Conservation (phyloP, 1,140 invertebrate species). For the Drosophila nigrodunni region DNA sequence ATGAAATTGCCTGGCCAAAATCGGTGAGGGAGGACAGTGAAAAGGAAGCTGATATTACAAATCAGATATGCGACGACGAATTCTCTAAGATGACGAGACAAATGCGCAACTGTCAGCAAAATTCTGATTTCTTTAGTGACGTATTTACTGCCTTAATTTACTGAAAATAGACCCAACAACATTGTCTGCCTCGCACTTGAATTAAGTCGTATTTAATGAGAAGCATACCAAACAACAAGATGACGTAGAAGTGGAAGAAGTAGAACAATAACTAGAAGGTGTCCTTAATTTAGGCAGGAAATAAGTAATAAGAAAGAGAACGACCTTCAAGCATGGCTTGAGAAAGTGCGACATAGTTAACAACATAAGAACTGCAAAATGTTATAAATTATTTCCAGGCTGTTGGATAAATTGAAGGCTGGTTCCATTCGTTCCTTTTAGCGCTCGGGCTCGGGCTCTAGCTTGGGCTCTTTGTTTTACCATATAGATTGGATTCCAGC, state of each 20-base stretch:
- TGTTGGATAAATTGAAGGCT: slow-evolving; percentile 74
- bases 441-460: slow-evolving; percentile 55
- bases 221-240: slow-evolving; percentile 4
- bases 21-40: neutral
- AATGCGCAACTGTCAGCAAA: slow-evolving; percentile 70
- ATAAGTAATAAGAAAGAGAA: slow-evolving; percentile 1
- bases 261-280: neutral
- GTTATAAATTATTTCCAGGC: slow-evolving; percentile 81
- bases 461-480: slow-evolving; percentile 33
- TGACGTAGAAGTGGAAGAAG: neutral
- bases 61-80: slow-evolving; percentile 38
- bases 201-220: slow-evolving; percentile 78
- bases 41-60: slow-evolving; percentile 18
- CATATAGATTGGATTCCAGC: slow-evolving; percentile 1
- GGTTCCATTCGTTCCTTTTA: slow-evolving; percentile 52
- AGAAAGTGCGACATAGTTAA: neutral
- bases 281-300: slow-evolving; percentile 26
- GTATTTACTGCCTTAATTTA: slow-evolving; percentile 74
- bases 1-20: slow-evolving; percentile 65
- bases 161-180: slow-evolving; percentile 43
- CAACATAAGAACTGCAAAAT: slow-evolving; percentile 53
- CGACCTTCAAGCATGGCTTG: slow-evolving; percentile 12
- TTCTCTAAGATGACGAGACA: neutral
- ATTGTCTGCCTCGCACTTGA: neutral
- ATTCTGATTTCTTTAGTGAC: slow-evolving; percentile 59